Evolutionary conservation across 2,888 invertebrate genomes (phyloP).

Genomic region (Tridacna gigas): DNA sequence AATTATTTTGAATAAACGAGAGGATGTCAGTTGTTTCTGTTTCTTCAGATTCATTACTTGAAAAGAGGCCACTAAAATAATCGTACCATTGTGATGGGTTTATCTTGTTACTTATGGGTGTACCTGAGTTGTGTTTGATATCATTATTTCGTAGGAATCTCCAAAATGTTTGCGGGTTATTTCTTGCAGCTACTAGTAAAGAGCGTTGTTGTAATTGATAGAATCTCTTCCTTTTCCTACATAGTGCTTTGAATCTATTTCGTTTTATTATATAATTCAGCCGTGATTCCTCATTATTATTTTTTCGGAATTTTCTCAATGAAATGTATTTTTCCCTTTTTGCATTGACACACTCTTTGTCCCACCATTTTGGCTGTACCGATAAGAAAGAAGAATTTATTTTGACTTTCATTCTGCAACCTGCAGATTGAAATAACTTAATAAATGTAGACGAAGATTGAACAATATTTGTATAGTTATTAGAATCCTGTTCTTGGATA

Average conservation of each 20-base stretch:
- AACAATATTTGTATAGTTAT: background rate
- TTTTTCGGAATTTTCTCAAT: background rate
- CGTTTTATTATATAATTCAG: background rate
- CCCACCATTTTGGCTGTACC: background rate
- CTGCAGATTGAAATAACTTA: background rate
- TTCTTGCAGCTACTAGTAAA: background rate
- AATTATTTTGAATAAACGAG: background rate
- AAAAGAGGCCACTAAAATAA: background rate
- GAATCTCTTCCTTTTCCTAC: background rate
- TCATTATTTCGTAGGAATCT: background rate
- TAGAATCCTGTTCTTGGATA: background rate
- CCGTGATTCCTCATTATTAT: background rate
- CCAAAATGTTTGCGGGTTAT: background rate
- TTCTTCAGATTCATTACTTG: background rate
- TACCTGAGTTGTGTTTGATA: background rate
- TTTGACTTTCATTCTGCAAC: background rate
- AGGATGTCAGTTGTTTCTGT: background rate
- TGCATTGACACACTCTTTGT: background rate
- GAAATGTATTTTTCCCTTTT: background rate
- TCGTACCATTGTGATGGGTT: background rate
- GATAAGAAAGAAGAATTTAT: background rate
- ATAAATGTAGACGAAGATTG: background rate
- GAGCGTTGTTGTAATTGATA: background rate
- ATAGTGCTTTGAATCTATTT: conserved; percentile 6
- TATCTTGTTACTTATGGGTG: background rate